phyloP scores from a whole-genome alignment of 2,888 invertebrate genomes.

The Dioctria linearis region DNA sequence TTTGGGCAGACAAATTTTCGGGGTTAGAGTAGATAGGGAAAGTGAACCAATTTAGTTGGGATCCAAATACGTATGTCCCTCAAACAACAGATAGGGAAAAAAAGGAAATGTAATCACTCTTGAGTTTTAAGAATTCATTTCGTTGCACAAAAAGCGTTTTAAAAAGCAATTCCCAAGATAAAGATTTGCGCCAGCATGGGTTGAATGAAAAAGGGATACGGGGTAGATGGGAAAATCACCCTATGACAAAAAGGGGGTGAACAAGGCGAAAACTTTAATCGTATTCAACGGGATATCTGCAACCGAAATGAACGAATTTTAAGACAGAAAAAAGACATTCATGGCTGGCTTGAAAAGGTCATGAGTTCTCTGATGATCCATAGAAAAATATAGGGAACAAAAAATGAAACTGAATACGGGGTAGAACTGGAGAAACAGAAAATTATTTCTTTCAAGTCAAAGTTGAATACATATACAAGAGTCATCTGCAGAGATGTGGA shows the following conservation, averaged over 20 bases:
- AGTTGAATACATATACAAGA: background rate
- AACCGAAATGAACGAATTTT: slow-evolving; percentile 30
- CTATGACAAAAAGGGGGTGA: slow-evolving; percentile 22
- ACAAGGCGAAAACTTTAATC: slow-evolving; percentile 35
- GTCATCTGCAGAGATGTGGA: slow-evolving; percentile 28
- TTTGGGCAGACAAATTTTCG: background rate
- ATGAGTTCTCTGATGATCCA: background rate
- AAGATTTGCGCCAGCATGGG: background rate
- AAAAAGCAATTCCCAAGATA: slow-evolving; percentile 34
- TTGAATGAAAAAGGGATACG: background rate
- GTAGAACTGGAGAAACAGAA: background rate
- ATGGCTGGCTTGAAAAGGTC: background rate
- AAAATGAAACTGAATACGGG: background rate
- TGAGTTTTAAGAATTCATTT: slow-evolving; percentile 29
- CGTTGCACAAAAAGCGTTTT: slow-evolving; percentile 26
- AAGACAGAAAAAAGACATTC: slow-evolving; percentile 10
- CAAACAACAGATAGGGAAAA: slow-evolving; percentile 7
- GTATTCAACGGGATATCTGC: slow-evolving; percentile 32
- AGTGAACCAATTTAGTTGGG: slow-evolving; percentile 12
- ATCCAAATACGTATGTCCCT: slow-evolving; percentile 3
- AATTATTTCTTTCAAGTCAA: slow-evolving; percentile 12
- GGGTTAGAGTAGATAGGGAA: background rate
- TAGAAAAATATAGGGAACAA: slow-evolving; percentile 9
- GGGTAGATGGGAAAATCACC: background rate
- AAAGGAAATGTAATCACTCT: slow-evolving; percentile 35